Percentiles rank a stretch among this genome's conserved stretches.
These are phyloP conservation scores for Idaea biselata DNA, from an alignment of 2,888 invertebrate genomes.

Conservation along the genomic window DNA sequence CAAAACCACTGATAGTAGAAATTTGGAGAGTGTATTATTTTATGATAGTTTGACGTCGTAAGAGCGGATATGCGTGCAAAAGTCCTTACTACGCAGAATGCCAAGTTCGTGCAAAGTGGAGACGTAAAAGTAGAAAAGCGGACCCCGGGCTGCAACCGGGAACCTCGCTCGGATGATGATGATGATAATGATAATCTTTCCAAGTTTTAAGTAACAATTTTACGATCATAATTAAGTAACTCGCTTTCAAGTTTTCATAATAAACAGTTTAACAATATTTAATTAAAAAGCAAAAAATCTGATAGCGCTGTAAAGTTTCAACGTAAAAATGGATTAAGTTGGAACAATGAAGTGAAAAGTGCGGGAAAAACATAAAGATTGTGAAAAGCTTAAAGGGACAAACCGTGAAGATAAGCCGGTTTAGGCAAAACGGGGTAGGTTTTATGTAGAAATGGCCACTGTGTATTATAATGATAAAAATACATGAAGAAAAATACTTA, in stretches of 20 bases:
- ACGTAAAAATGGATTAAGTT: constrained; percentile 1
- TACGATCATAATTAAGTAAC: neutral
- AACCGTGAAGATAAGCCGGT: constrained; percentile 1
- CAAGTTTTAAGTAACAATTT: neutral
- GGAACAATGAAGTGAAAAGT: neutral
- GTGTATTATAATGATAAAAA: neutral
- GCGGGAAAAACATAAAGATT: neutral
- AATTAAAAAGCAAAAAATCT: neutral
- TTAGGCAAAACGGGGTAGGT: neutral
- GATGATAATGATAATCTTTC: neutral
- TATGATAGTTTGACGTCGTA: too few relatives aligned
- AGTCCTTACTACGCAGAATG: too few relatives aligned
- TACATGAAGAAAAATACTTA: neutral
- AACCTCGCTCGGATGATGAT: too few relatives aligned
- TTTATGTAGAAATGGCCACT: neutral
- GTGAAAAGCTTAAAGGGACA: neutral
- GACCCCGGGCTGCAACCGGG: too few relatives aligned
- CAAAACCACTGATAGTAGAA: too few relatives aligned
- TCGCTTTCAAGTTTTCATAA: neutral
- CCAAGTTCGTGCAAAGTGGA: too few relatives aligned
- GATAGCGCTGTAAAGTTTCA: neutral
- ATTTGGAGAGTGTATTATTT: too few relatives aligned
- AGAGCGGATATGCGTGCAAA: too few relatives aligned
- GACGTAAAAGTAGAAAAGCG: too few relatives aligned
- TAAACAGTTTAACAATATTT: constrained; percentile 1